Percentiles rank a stretch among this genome's conserved stretches.
These are phyloP conservation scores for Drosophila pegasa DNA, from an alignment of 2,888 invertebrate genomes.

Conservation along the genomic window DNA sequence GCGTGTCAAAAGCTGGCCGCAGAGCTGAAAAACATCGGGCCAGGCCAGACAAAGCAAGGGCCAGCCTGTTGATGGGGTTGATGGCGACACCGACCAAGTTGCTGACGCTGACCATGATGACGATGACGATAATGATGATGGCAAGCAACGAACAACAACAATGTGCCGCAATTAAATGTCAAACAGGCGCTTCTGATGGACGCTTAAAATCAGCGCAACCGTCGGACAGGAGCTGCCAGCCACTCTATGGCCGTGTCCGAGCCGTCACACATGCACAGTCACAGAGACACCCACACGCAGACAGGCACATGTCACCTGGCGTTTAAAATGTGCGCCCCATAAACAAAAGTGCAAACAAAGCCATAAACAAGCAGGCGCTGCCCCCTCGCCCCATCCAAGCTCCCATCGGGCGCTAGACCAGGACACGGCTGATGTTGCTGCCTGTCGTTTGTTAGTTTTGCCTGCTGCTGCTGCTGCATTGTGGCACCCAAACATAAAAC, in stretches of 20 bases:
- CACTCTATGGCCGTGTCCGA: conserved; percentile 22
- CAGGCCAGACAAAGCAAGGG: conserved; percentile 19
- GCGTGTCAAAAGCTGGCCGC: conserved; percentile 60
- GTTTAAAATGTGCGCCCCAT: conserved; percentile 80
- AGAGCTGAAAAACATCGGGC: conserved; percentile 56
- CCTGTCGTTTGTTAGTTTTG: conserved; percentile 21
- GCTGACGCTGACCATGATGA: conserved; percentile 3
- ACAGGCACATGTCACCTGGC: conserved; percentile 42
- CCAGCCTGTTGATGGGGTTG: conserved; percentile 16
- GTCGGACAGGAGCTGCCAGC: conserved; percentile 47
- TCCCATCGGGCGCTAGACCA: not conserved
- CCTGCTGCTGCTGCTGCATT: conserved; percentile 34
- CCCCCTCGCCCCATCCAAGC: conserved; percentile 28
- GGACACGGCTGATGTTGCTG: conserved; percentile 28
- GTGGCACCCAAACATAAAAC: conserved; percentile 52
- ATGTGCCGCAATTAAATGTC: conserved; percentile 76
- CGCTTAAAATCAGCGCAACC: conserved; percentile 76
- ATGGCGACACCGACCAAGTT: conserved; percentile 13
- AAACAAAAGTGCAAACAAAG: conserved; percentile 81
- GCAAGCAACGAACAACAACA: conserved; percentile 43
- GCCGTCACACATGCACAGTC: conserved; percentile 25
- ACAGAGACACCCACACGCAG: conserved; percentile 16
- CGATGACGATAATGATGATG: conserved; percentile 17
- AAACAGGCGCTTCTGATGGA: conserved; percentile 75
- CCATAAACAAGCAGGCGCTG: conserved; percentile 67